Evolutionary conservation across 1,140 invertebrate genomes (phyloP), one percentile per base, ranked within the genome.

Genomic region (Drosophila funebris): DNA sequence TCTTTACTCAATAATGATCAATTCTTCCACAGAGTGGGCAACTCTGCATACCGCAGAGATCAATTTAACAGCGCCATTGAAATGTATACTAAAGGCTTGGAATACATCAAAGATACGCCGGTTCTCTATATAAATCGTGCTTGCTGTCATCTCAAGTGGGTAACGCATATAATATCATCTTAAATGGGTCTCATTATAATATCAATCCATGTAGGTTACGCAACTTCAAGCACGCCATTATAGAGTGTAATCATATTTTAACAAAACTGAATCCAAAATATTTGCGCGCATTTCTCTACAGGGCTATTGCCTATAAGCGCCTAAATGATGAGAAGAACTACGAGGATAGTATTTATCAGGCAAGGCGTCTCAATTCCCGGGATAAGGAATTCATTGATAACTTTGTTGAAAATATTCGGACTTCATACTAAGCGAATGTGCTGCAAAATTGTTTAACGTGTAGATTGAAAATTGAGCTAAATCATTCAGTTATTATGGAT

Each of bases 111-210:
- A 0, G 71, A 87, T 63, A 73, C 83, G 0, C 67, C 75, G 3
- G 82, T 87, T 3, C 48, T 87, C 1, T 82, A 82, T 37, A 18
- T 88, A 0, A 87, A 87, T 70, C 74, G 74, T 0, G 75, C 75
- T 11, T 44, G 73, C 6, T 78, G 71, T 8, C 46, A 46, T 13
- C 44, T 82, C 0, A 87, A 67, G 82, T 87, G 14, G 9, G 81
- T 80, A 36, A n/a, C 11, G 4, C 6, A 3, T 33, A 33, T 33
- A n/a, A 27, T 36, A 36, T 36, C 4, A n/a, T 11, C 9, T 36
- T 36, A 3, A 36, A 1, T 0, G 1, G 9, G 33, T 36, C 9
- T 36, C n/a, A 11, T n/a, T 36, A n/a, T 36, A 36, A n/a, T 36
- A 36, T 36, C 11, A 36, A 36, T 36, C 11, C 2, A n/a, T 36